These are phyloP conservation scores for Buathra laborator DNA, from an alignment of 2,888 invertebrate species.

Conservation along the genomic window DNA sequence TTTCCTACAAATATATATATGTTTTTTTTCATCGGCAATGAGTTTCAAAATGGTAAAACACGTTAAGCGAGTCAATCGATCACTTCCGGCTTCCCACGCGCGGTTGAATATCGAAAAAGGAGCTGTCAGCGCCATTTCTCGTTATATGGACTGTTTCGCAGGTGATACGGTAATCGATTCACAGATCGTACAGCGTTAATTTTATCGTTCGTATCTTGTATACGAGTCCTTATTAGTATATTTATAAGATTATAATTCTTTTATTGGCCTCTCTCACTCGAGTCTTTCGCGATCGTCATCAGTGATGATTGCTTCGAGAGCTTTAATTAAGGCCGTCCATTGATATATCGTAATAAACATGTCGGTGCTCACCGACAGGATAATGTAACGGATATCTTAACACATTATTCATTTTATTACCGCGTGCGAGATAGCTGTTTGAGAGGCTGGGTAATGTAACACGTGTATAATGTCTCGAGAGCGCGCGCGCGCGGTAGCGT, in stretches of 20 bases:
- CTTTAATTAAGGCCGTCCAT: conserved; percentile 60
- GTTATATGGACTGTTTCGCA: conserved; percentile 1
- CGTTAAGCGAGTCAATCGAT: conserved; percentile 22
- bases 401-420: conserved; percentile 54
- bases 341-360: conserved; percentile 67
- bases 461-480: conserved; percentile 40
- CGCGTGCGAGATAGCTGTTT: neutral
- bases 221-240: neutral
- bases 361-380: conserved; percentile 55
- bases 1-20: conserved; percentile 8
- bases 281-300: neutral
- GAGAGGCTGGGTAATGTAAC: conserved; percentile 9
- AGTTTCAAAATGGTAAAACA: conserved; percentile 27
- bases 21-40: conserved; percentile 38
- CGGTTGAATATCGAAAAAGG: conserved; percentile 49
- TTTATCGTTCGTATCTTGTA: conserved; percentile 39
- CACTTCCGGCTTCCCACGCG: conserved; percentile 67
- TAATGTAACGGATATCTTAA: conserved; percentile 62
- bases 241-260: neutral
- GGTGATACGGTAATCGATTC: conserved; percentile 29
- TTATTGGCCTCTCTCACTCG: neutral
- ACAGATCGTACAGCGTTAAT: conserved; percentile 39
- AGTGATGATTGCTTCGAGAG: conserved; percentile 37
- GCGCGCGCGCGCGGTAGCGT: conserved; percentile 32
- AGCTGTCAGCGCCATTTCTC: conserved; percentile 11